Base-by-base conservation (phyloP, 2,113 vertebrate genomes). In the Solea senegalensis region DNA sequence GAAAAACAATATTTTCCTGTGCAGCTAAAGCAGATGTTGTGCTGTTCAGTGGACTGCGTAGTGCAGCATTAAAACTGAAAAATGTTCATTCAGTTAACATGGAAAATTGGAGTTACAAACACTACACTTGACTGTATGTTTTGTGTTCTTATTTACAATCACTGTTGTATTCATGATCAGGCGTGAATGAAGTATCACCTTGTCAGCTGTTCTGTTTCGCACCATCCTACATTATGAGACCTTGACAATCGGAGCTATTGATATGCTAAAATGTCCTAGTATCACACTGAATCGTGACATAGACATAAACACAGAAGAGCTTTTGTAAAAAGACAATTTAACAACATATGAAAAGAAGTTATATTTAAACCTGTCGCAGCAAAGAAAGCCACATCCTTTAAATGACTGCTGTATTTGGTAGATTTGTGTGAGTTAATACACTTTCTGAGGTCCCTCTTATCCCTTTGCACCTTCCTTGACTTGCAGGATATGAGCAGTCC, bases 321-420 rank as follows among this genome's bases (percentile, higher is more conserved):
- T 63, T 63, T 57, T 51, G 51, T 48, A 43, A 16, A 56, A 76
- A 59, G 28, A 52, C 49, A 9, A 60, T 82, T 67, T 28, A 3
- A 72, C 55, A 58, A 84, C 52, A 60, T 58, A 76, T 74, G 5
- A 53, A n/a, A 34, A 3, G 1, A 21, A 21, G 21, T 21, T 21
- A 21, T 21, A 21, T 21, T 21, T 21, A 21, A 21, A 21, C 21
- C 21, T 21, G 21, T 21, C 21, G 21, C 21, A 21, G 21, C 21
- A 21, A 21, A 21, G 1, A 21, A 21, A 21, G 21, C 21, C 21
- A 21, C 21, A 21, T 21, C 21, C 21, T 21, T 21, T 21, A 21
- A 21, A 21, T 21, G 21, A 21, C 88, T 84, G 87, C 85, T 88
- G 89, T 81, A 85, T 91, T 90, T 91, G 91, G 86, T 81, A 89